Evolutionary conservation across 2,113 vertebrate species (phyloP).

Genomic region (Semicossyphus pulcher): DNA sequence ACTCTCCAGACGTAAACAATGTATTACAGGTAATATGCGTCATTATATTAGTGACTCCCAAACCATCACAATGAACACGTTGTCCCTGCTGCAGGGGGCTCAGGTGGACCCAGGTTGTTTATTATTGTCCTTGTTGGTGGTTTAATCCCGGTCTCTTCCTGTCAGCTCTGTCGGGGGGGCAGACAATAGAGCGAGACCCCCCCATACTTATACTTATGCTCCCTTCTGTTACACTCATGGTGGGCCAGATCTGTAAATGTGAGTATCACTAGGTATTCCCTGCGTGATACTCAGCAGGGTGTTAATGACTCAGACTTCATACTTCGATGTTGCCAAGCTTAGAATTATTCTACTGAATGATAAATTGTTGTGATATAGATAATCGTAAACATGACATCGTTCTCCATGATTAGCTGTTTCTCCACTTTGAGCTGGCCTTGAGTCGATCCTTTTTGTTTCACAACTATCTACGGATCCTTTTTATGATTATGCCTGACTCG

Average conservation of each 20-base stretch:
- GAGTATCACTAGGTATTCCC: conserved; percentile 25
- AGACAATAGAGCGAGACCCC: neutral
- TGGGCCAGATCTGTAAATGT: conserved; percentile 10
- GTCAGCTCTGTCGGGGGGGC: conserved; percentile 1
- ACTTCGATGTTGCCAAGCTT: conserved; percentile 16
- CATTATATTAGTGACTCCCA: neutral
- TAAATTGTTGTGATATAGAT: no score
- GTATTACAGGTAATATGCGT: neutral
- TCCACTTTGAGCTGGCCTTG: no score
- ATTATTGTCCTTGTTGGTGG: neutral
- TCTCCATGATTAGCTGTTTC: no score
- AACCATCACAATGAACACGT: neutral
- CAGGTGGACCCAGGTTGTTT: neutral
- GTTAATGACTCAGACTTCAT: conserved; percentile 40
- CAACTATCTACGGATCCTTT: no score
- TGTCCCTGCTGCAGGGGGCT: neutral
- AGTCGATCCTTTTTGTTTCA: no score
- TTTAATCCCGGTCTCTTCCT: neutral
- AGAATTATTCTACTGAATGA: no score
- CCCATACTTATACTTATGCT: neutral
- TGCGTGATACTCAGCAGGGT: conserved; percentile 24
- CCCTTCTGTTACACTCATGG: conserved; percentile 1
- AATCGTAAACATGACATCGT: no score
- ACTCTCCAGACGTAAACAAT: neutral
- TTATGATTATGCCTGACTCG: no score